These are phyloP conservation scores for Pocillopora grandis DNA, from an alignment of 92 coral and sea anemone species.

Conservation along the genomic window DNA sequence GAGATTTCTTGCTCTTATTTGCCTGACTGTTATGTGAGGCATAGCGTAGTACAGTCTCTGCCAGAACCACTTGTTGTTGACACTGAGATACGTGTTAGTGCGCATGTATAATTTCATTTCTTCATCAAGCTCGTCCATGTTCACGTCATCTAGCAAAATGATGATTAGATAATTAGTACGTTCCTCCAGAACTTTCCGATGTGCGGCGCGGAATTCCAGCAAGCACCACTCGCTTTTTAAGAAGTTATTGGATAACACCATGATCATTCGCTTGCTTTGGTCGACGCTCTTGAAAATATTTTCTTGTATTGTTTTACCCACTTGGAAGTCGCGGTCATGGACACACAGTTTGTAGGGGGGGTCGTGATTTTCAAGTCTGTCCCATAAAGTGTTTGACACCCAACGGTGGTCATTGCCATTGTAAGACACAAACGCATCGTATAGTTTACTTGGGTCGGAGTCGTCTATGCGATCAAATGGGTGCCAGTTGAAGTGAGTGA, in stretches of 20 bases:
- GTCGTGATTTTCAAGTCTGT: slow-evolving; percentile 54
- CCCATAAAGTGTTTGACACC: slow-evolving; percentile 58
- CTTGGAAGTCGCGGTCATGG: slow-evolving; percentile 75
- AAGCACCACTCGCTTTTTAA: slow-evolving; percentile 82
- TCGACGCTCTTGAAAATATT: slow-evolving; percentile 73
- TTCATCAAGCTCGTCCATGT: slow-evolving; percentile 56
- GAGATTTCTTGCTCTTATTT: neutral
- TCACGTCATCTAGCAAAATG: slow-evolving; percentile 70
- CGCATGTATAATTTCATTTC: slow-evolving; percentile 70
- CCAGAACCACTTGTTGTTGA: slow-evolving; percentile 81
- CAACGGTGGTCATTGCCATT: slow-evolving; percentile 58
- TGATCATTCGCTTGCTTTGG: slow-evolving; percentile 70
- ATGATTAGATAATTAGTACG: slow-evolving; percentile 71
- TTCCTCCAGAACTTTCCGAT: slow-evolving; percentile 64
- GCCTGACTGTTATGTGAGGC: slow-evolving; percentile 31
- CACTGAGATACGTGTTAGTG: slow-evolving; percentile 73
- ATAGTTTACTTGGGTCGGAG: slow-evolving; percentile 65
- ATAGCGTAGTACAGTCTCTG: slow-evolving; percentile 68
- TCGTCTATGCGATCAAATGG: slow-evolving; percentile 85
- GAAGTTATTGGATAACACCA: slow-evolving; percentile 72
- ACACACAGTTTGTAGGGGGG: slow-evolving; percentile 74
- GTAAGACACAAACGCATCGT: slow-evolving; percentile 82
- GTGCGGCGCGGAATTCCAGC: slow-evolving; percentile 85
- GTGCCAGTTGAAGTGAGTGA: slow-evolving; percentile 79
- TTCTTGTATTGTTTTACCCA: slow-evolving; percentile 69